phyloP scores from a whole-genome alignment of 2,888 invertebrate genomes.

The Cerastis leucographa region DNA sequence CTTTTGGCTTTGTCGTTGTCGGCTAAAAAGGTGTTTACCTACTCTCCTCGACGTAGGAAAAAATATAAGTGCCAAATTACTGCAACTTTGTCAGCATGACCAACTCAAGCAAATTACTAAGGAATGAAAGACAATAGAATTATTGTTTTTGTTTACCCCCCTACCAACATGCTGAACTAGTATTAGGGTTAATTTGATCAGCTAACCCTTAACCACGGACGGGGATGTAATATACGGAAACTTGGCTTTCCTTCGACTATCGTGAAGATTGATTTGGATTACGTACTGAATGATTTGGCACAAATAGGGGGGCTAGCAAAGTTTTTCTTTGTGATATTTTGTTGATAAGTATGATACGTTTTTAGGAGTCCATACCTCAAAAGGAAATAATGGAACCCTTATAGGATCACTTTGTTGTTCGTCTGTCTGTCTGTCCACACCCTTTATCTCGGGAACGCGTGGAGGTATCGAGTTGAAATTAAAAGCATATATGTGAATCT shows the following conservation, averaged over 20 bases:
- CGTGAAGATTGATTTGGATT: constrained; percentile 58
- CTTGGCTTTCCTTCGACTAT: constrained; percentile 68
- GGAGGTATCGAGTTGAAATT: too few relatives aligned
- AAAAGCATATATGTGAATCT: too few relatives aligned
- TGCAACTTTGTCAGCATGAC: neutral
- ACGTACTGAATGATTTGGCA: constrained; percentile 27
- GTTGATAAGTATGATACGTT: neutral
- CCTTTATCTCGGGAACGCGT: too few relatives aligned
- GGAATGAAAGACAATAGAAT: constrained; percentile 14
- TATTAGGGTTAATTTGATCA: constrained; percentile 58
- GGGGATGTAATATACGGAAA: constrained; percentile 70
- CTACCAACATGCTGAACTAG: constrained; percentile 10
- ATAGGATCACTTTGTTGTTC: too few relatives aligned
- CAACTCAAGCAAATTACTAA: constrained; percentile 14
- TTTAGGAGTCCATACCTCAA: too few relatives aligned
- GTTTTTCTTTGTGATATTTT: neutral
- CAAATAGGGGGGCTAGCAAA: constrained; percentile 17
- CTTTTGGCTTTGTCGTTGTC: neutral
- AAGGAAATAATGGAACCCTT: too few relatives aligned
- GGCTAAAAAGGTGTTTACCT: neutral
- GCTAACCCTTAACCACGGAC: constrained; percentile 49
- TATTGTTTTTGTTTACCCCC: constrained; percentile 45
- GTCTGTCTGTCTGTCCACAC: too few relatives aligned
- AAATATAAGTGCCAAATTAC: neutral
- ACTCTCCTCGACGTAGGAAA: neutral